These are phyloP conservation scores for Tiaroga cobitis DNA, from an alignment of 2,797 vertebrate genomes.

Conservation along the genomic window DNA sequence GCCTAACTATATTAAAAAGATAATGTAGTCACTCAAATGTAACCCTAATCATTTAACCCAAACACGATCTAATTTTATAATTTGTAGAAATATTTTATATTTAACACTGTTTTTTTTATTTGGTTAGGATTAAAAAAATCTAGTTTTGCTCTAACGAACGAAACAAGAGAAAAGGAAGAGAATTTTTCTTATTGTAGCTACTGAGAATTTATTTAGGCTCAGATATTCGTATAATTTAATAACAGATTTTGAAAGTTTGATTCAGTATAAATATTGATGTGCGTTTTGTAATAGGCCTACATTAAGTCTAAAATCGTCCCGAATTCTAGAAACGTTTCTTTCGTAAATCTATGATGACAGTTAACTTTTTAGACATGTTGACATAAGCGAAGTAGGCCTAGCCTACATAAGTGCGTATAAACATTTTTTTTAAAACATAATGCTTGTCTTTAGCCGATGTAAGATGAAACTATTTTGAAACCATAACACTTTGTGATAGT, in stretches of 20 bases:
- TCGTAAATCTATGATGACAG: constrained; percentile 13
- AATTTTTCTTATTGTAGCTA: neutral
- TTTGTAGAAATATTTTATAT: neutral
- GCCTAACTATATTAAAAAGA: neutral
- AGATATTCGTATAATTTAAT: neutral
- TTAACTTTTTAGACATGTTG: neutral
- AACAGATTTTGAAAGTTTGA: neutral
- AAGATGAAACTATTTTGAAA: neutral
- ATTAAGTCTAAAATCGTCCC: neutral
- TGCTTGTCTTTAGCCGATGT: neutral
- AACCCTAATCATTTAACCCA: neutral
- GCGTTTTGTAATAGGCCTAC: neutral
- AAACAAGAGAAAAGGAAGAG: neutral
- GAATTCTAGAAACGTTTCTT: neutral
- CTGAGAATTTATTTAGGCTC: neutral
- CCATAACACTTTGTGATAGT: neutral
- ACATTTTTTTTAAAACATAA: neutral
- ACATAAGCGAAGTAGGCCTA: neutral
- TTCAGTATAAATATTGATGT: neutral
- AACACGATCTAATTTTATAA: neutral
- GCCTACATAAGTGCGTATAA: neutral
- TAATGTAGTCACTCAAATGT: neutral
- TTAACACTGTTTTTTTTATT: neutral
- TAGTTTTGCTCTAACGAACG: neutral
- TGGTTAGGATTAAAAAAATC: neutral